phyloP scores from a whole-genome alignment of 2,113 vertebrate species.

The Lucifuga dentata region DNA sequence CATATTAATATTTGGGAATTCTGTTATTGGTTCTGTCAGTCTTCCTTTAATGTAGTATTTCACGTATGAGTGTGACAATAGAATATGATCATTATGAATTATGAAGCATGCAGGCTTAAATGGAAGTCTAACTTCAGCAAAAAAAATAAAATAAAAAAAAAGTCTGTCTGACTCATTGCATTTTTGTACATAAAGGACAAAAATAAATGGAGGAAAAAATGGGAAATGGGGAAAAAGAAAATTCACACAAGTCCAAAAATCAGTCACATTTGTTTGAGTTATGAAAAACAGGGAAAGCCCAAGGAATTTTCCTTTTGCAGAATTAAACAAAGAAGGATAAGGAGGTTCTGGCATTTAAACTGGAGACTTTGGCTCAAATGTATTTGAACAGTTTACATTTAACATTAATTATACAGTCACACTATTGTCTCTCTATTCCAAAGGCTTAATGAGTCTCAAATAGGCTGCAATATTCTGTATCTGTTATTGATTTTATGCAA shows the following conservation, averaged over 20 bases:
- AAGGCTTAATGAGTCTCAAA: conserved; percentile 26
- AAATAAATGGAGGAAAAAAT: conserved; percentile 30
- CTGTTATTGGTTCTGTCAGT: neutral
- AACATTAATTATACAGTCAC: conserved; percentile 41
- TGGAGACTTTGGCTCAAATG: conserved; percentile 18
- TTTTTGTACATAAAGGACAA: conserved; percentile 45
- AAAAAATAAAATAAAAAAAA: too few species aligned
- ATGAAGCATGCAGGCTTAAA: conserved; percentile 16
- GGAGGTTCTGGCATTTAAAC: conserved; percentile 20
- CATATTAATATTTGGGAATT: neutral
- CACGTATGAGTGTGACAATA: conserved; percentile 3
- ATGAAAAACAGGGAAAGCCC: conserved; percentile 45
- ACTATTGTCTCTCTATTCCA: conserved; percentile 6
- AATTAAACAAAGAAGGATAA: conserved; percentile 45
- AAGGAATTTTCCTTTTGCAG: conserved; percentile 26
- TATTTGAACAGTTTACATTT: conserved; percentile 47
- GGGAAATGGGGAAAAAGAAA: neutral
- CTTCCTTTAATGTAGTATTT: neutral
- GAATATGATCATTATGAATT: neutral
- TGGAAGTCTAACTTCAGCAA: neutral
- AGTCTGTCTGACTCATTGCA: too few species aligned
- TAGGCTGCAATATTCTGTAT: conserved; percentile 8
- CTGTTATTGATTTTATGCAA: conserved; percentile 18
- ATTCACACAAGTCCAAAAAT: conserved; percentile 46
- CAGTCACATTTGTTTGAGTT: conserved; percentile 40